Percentiles rank a stretch among this genome's conserved stretches.
phyloP scores from a whole-genome alignment of 2,888 invertebrate species.

The Spatulosminthurus flaviceps region DNA sequence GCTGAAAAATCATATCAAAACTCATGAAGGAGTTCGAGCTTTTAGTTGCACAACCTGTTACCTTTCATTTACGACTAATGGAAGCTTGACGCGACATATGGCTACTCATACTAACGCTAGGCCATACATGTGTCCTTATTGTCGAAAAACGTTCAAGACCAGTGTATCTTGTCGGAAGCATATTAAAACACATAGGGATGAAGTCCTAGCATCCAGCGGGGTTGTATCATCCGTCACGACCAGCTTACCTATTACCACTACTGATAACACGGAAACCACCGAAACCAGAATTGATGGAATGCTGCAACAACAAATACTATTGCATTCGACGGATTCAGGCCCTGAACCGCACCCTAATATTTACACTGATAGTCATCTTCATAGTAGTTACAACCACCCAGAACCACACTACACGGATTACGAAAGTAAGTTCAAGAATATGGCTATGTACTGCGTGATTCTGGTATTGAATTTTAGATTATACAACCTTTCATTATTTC shows the following conservation, averaged over 20 bases:
- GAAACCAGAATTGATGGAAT: neutral
- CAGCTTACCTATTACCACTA: neutral
- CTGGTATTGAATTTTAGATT: neutral
- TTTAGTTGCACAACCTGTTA: conserved; percentile 70
- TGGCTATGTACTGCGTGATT: neutral
- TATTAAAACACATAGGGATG: conserved; percentile 72
- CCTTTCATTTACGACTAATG: conserved; percentile 70
- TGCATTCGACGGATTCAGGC: neutral
- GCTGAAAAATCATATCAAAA: conserved; percentile 70
- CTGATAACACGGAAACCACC: neutral
- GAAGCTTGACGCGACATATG: conserved; percentile 70
- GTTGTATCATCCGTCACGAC: neutral
- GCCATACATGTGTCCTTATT: conserved; percentile 73
- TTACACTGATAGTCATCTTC: neutral
- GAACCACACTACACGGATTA: conserved; percentile 28
- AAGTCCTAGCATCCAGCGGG: conserved; percentile 63
- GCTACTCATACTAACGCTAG: conserved; percentile 68
- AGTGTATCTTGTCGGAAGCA: conserved; percentile 73
- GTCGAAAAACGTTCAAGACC: conserved; percentile 72
- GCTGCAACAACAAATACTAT: neutral
- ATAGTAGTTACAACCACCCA: neutral
- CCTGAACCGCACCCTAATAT: neutral
- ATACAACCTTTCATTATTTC: no score
- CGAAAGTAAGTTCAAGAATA: conserved; percentile 6
- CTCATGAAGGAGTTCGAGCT: conserved; percentile 69